Evolutionary conservation across 2,888 invertebrate species (phyloP), one percentile per base, ranked within the genome.

Genomic region (Nipponacmea schrenckii): DNA sequence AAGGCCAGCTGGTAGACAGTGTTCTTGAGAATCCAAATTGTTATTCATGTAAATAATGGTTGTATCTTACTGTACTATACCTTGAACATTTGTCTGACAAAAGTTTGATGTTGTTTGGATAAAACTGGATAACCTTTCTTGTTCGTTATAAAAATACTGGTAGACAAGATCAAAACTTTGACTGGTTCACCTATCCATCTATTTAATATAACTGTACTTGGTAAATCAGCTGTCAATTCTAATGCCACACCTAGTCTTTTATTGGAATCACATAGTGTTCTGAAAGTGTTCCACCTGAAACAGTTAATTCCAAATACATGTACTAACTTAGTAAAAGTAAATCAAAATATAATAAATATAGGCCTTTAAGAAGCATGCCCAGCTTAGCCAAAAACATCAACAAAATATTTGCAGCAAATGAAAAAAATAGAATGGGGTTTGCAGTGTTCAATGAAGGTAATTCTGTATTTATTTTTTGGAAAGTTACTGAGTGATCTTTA

Each of bases 161-260:
- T 95, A 5, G 95, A 94, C 67, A 98, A 87, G 65, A 96, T 91
- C 56, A 97, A 90, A 74, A 94, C 94, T 87, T 94, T 95, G 1
- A 99, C 92, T 10, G 97, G 97, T 90, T 99, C 99, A 0, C 97
- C 97, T 44, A 95, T 90, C 99, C 99, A 99, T 74, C 98, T 92
- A 31, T 93, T 91, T 14, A 87, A 76, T 2, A 83, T 92, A 66
- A 91, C 90, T 15, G 92, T 83, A 26, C 82, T 91, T 0, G 96
- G 95, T 39, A 96, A 90, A 86, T 97, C 94, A 64, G 94, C 92
- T 64, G 94, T 93, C 45, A 97, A 83, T 87, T 96, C 94, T 62
- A 98, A 89, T 0, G 94, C 94, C 50, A 97, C 90, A 50, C 93
- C 93, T 69, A 95, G 88, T 80, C 92, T 82, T 76, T 85, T 87